Conservation (phyloP, 2,888 invertebrate species). For the Xanthorhoe designata region DNA sequence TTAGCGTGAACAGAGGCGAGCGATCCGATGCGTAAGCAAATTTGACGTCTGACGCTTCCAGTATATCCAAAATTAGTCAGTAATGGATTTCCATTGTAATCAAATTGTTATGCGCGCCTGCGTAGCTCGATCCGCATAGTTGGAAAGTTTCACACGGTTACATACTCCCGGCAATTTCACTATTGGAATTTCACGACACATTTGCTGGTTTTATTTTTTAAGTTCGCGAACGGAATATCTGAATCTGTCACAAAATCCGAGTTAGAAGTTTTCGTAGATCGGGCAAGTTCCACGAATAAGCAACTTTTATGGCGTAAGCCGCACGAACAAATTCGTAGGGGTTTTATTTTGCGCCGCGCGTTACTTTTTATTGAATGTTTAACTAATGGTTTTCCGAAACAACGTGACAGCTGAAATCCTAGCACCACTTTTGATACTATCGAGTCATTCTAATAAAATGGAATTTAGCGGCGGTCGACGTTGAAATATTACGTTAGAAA, state of each 20-base stretch:
- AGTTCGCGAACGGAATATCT: slow-evolving; percentile 51
- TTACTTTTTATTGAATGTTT: slow-evolving; percentile 70
- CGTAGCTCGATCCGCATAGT: slow-evolving; percentile 31
- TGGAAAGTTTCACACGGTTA: slow-evolving; percentile 40
- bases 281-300: slow-evolving; percentile 58
- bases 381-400: slow-evolving; percentile 72
- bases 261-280: slow-evolving; percentile 60
- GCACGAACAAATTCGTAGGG: slow-evolving; percentile 56
- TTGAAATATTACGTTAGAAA: neutral
- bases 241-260: slow-evolving; percentile 51
- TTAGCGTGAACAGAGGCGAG: slow-evolving; percentile 42
- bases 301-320: slow-evolving; percentile 60
- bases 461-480: neutral
- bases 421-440: slow-evolving; percentile 2
- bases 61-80: slow-evolving; percentile 24
- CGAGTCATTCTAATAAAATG: neutral
- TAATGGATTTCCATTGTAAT: slow-evolving; percentile 29
- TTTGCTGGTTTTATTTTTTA: slow-evolving; percentile 54
- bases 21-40: slow-evolving; percentile 42
- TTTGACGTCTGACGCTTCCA: slow-evolving; percentile 33
- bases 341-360: slow-evolving; percentile 61
- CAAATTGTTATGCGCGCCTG: slow-evolving; percentile 32
- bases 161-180: slow-evolving; percentile 40
- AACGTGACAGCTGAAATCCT: slow-evolving; percentile 62
- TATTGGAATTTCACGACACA: slow-evolving; percentile 47